These are phyloP conservation scores for Danio jaintianensis DNA, from an alignment of 2,797 vertebrate genomes.

Conservation along the genomic window DNA sequence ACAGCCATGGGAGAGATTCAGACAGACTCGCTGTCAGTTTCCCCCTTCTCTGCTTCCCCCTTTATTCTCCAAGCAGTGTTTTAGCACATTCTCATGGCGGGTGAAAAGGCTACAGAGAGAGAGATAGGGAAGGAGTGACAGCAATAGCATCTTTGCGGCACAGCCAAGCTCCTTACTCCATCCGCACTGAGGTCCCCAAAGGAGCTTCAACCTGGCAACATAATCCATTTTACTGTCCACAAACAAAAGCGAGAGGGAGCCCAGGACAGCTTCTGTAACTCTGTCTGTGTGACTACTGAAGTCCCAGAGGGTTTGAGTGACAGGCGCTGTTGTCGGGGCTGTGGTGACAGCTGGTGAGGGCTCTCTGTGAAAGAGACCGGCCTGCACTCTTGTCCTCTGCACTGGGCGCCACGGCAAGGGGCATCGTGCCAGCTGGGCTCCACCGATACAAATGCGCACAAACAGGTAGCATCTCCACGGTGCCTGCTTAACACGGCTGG, in stretches of 20 bases:
- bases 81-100: conserved; percentile 41
- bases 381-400: conserved; percentile 56
- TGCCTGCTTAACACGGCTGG: too few relatives aligned
- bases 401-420: conserved; percentile 50
- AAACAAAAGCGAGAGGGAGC: conserved; percentile 57
- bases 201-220: conserved; percentile 59
- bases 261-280: conserved; percentile 52
- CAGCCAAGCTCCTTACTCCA: conserved; percentile 44
- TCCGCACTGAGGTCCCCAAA: conserved; percentile 52
- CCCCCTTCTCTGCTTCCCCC: conserved; percentile 35
- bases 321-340: conserved; percentile 92
- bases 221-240: conserved; percentile 60
- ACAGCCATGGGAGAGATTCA: conserved; percentile 50
- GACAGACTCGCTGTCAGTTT: conserved; percentile 42
- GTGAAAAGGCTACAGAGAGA: conserved; percentile 40
- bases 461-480: conserved; percentile 53
- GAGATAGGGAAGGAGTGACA: conserved; percentile 54
- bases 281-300: conserved; percentile 80
- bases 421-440: conserved; percentile 58
- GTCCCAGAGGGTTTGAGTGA: conserved; percentile 90
- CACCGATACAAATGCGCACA: conserved; percentile 44
- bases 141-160: conserved; percentile 60
- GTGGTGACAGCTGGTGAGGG: conserved; percentile 96
- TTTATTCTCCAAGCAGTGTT: conserved; percentile 47
- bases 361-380: conserved; percentile 83